Evolutionary conservation across 2,888 invertebrate species (phyloP), one percentile per base, ranked within the genome.

Genomic region (Drosophila greeni): DNA sequence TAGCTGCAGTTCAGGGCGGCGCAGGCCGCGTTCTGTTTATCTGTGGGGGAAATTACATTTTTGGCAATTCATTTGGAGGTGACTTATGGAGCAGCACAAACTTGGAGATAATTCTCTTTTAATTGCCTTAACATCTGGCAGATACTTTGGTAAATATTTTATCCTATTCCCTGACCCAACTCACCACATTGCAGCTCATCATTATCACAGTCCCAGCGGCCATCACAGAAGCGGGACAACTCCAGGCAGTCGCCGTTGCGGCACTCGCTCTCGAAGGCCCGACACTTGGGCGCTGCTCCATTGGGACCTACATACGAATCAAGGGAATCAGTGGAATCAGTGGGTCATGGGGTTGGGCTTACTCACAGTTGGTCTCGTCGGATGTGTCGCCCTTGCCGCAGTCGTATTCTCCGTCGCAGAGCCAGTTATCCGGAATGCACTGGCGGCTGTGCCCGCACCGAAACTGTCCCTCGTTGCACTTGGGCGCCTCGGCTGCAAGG

Each of bases 381-480:
- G 92, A 92, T 79, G 91, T 91, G 87, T 94, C 94, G 83, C 94
- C 94, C 88, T 95, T 89, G n/a, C 93, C 94, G 88, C 95, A 95
- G 89, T 95, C 95, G 39, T 90, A 89, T 86, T 94, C 93, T 52
- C 93, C 93, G 89, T 95, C 95, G 89, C 95, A 95, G 73, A 92
- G 90, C 94, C 94, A 94, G 80, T 92, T 92, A 64, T 90, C 90
- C 71, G 94, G 93, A 84, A 95, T 91, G 90, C 95, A 95, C 87
- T 92, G 92, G 60, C 91, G 91, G 74, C 93, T 92, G 70, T 90
- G 88, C 66, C 88, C 89, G 89, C 97, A 97, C 69, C 92, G 92
- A 89, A 96, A 96, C 90, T 94, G 93, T 18, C 92, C 92, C 72
- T 90, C 90, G 77, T 91, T 91, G 89, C 94, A 94, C 71, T 90